These are phyloP conservation scores for Lepilemur septentrionalis DNA, from an alignment of 2,797 vertebrate species.

Conservation along the genomic window DNA sequence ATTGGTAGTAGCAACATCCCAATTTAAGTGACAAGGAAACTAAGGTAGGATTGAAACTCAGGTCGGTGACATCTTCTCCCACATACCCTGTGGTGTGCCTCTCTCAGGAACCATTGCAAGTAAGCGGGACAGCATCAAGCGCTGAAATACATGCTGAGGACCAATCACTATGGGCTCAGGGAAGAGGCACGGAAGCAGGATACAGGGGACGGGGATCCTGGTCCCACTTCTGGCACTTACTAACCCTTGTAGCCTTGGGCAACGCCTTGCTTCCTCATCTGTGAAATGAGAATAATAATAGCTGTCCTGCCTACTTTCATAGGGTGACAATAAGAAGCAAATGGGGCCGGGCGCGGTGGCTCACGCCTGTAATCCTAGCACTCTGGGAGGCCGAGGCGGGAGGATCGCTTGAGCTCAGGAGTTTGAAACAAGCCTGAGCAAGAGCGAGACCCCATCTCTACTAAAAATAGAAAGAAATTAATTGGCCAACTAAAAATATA, in stretches of 20 bases:
- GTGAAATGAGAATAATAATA: too few species aligned
- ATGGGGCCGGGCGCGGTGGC: too few species aligned
- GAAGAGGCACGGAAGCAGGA: background rate
- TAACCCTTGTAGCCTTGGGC: background rate
- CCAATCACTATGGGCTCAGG: fast-evolving
- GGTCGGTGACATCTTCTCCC: background rate
- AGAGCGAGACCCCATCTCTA: too few species aligned
- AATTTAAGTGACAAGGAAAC: background rate
- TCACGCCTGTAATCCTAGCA: too few species aligned
- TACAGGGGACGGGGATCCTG: background rate
- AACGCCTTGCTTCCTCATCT: background rate
- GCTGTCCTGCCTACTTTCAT: background rate
- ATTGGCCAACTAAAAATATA: too few species aligned
- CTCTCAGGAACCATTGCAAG: background rate
- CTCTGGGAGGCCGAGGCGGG: too few species aligned
- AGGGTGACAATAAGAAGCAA: background rate
- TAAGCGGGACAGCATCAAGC: background rate
- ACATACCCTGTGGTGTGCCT: background rate
- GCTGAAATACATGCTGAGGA: background rate
- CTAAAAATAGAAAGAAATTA: too few species aligned
- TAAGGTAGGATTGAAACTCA: background rate
- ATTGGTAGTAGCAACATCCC: background rate
- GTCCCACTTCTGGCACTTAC: background rate
- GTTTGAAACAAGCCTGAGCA: too few species aligned
- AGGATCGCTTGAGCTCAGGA: too few species aligned